Base-by-base conservation (phyloP, 2,113 vertebrate species). In the Lota lota region DNA sequence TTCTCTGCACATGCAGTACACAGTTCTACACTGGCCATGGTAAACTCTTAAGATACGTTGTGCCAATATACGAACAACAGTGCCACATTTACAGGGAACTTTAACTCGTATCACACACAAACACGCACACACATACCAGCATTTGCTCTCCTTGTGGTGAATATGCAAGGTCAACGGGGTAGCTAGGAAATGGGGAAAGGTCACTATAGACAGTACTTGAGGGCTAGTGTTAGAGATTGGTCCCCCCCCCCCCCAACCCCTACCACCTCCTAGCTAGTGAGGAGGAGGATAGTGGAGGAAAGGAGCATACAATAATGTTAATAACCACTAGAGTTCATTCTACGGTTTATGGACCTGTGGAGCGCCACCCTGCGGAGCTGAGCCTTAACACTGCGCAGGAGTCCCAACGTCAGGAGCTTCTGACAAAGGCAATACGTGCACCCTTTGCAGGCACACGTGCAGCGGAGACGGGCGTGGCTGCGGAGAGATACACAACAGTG, bases 361-460 rank as follows among this genome's bases (percentile, higher is more conserved):
- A 95, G 94, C 90, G 96, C 87, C 90, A 94, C 94, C 88, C 94
- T 95, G 95, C 93, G 94, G 94, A 99, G 90, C 92, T 95, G 95
- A 93, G 95, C 94, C 95, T 97, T 98, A 95, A 98, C 89, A 90
- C 92, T 95, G 93, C 94, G 94, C 93, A 98, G 94, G 92, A 98
- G 94, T 93, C 97, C 95, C 95, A 94, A 95, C 94, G 93, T 95
- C 92, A 99, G 95, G 93, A 98, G 92, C 94, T 95, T 98, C 93
- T 97, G 96, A 98, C 95, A 96, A 94, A 99, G 93, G 96, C 97
- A 99, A 94, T 94, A 96, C 88, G 94, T 94, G 87, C 97, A 99
- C 93, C 95, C 96, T 95, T 96, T 99, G 95, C 95, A 97, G 94
- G 93, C 88, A 88, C 97, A 98, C 94, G 96, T 88, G 93, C 96